Percentiles rank a stretch among this genome's conserved stretches.
phyloP scores from a whole-genome alignment of 35 echinoderm and acorn worm genomes.

The Anneissia japonica region DNA sequence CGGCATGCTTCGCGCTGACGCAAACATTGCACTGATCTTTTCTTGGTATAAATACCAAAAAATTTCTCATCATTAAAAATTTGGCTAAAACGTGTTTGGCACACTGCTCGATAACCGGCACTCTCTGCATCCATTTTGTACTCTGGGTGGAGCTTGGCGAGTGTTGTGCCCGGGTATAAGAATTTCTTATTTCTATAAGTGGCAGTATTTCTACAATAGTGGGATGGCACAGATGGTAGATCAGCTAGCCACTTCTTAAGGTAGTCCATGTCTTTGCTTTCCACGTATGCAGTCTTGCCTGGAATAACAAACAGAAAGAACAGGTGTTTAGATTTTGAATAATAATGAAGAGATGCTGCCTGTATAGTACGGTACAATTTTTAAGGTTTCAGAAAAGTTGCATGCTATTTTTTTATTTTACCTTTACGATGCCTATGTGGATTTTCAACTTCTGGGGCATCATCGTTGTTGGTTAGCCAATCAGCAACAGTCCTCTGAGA shows the following conservation, averaged over 20 bases:
- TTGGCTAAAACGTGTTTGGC: neutral
- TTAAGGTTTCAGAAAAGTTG: too few relatives aligned
- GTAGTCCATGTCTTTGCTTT: neutral
- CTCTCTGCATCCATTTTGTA: neutral
- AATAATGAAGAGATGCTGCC: too few relatives aligned
- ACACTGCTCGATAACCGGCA: neutral
- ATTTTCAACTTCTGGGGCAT: neutral
- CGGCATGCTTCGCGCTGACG: neutral
- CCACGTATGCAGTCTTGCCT: constrained; percentile 10
- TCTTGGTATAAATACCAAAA: constrained; percentile 12
- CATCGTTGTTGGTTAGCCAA: neutral
- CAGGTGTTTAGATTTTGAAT: too few relatives aligned
- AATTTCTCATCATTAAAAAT: constrained; percentile 6
- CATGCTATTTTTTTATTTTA: neutral
- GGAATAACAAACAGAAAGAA: too few relatives aligned
- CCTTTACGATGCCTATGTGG: neutral
- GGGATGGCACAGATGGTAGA: constrained; percentile 1
- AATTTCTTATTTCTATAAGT: constrained; percentile 21
- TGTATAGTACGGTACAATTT: too few relatives aligned
- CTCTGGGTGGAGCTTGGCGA: constrained; percentile 20
- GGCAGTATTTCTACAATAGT: constrained; percentile 18
- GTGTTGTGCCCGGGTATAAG: constrained; percentile 1
- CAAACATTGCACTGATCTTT: constrained; percentile 23
- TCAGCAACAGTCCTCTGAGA: neutral
- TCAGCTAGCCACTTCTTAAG: constrained; percentile 9